These are phyloP conservation scores for Petrocephalus schoutedeni DNA, from an alignment of 2,797 vertebrate species.

Conservation along the genomic window DNA sequence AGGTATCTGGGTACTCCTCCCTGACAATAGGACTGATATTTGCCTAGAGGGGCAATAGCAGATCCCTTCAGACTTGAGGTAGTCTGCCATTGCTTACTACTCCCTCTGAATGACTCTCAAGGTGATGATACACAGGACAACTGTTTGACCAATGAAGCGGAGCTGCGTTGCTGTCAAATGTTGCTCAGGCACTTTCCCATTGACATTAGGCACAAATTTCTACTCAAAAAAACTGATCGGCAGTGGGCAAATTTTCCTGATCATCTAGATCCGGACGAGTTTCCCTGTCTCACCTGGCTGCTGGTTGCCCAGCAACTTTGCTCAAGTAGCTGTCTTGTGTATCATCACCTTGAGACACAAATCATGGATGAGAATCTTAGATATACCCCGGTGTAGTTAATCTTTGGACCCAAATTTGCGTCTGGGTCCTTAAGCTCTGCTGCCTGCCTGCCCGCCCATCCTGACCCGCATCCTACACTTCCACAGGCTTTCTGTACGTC, in stretches of 20 bases:
- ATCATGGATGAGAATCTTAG: not conserved
- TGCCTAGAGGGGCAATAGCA: not conserved
- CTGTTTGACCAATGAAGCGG: no score
- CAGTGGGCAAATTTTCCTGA: no score
- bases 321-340: no score
- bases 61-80: not conserved
- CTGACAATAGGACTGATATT: not conserved
- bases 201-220: no score
- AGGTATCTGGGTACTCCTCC: not conserved
- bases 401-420: not conserved
- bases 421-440: not conserved
- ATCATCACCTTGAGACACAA: not conserved
- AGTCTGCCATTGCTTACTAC: not conserved
- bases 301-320: no score
- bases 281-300: no score
- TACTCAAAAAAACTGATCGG: no score
- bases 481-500: slow-evolving; percentile 76
- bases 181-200: no score
- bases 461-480: not conserved
- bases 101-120: not conserved
- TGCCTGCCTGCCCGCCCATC: not conserved
- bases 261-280: no score
- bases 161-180: no score
- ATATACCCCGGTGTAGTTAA: not conserved
- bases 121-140: no score